Base-by-base conservation (phyloP, 2,888 invertebrate genomes). In the Melanostoma mellinum region DNA sequence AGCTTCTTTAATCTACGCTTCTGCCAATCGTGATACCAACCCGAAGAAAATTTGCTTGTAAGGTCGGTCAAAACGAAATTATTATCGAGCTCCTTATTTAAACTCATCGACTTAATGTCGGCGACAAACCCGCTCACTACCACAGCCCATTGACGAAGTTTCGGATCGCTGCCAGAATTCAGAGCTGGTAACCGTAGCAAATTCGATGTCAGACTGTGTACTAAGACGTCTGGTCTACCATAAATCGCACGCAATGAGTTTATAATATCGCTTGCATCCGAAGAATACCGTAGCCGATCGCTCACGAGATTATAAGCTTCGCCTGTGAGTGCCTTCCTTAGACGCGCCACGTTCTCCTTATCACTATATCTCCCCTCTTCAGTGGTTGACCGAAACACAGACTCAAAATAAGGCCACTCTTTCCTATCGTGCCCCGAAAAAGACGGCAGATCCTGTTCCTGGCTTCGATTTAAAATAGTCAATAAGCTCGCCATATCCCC, bases 361-460 rank as follows among this genome's bases (percentile, higher is more conserved):
- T 44, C 30, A 8, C 9, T 48, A 2, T 46, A 55, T 9, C 63
- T 55, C 6, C 67, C 74, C 30, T 74, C 74, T 2, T 10, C 3
- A 1, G 65, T 73, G 1, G 56, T 65, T 4, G 56, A 63, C 9
- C 30, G 38, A 9, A 65, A 73, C 20, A 73, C 63, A 6, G 63
- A 55, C 4, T 73, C 65, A 36, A 73, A 65, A n/a, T 65, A 65
- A 1, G 46, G 56, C 56, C 73, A 73, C n/a, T 73, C 65, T 3
- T 63, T 35, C 8, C 50, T 65, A 10, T 56, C 52, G 3, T n/a
- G 8, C 2, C 63, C 63, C 4, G 63, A 73, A 20, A 73, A 61
- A 20, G 20, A 20, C 20, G 20, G 42, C 42, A 42, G 42, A 42
- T 8, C 42, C 42, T 8, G 9, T 8, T 3, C 42, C 9, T 42